Percentiles rank a stretch among this genome's conserved stretches.
phyloP scores from a whole-genome alignment of 2,113 vertebrate species.

The Myxocyprinus asiaticus region DNA sequence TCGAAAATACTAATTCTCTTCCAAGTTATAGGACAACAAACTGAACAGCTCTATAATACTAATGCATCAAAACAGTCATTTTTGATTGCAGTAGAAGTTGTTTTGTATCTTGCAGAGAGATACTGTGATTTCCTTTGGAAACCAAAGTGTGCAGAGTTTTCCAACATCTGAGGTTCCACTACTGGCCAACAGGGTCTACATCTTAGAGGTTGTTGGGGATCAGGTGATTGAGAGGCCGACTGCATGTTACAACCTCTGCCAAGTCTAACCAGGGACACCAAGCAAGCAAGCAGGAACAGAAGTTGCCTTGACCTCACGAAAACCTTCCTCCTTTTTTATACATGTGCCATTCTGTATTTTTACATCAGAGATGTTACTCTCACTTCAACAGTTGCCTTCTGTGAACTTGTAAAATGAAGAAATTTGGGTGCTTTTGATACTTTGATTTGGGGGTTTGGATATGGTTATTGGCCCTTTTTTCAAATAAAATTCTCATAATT shows the following conservation, averaged over 20 bases:
- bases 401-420: constrained; percentile 17
- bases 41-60: no score
- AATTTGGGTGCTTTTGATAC: no score
- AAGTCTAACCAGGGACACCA: constrained; percentile 64
- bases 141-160: constrained; percentile 59
- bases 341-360: constrained; percentile 59
- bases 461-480: background rate
- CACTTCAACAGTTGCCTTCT: constrained; percentile 18
- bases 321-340: constrained; percentile 44
- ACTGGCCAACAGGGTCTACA: constrained; percentile 68
- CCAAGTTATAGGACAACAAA: no score
- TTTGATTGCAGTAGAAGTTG: background rate
- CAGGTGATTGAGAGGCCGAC: constrained; percentile 66
- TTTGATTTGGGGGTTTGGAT: constrained; percentile 8
- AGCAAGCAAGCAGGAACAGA: background rate
- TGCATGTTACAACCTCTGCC: constrained; percentile 77
- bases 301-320: constrained; percentile 54
- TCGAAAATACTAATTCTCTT: no score
- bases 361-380: constrained; percentile 18
- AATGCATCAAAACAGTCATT: background rate
- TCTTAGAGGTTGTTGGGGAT: constrained; percentile 78
- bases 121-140: constrained; percentile 71
- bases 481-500: no score
- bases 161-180: constrained; percentile 68
- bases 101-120: constrained; percentile 33